Conservation (phyloP, 2,888 invertebrate species). For the Ochropleura leucogaster region DNA sequence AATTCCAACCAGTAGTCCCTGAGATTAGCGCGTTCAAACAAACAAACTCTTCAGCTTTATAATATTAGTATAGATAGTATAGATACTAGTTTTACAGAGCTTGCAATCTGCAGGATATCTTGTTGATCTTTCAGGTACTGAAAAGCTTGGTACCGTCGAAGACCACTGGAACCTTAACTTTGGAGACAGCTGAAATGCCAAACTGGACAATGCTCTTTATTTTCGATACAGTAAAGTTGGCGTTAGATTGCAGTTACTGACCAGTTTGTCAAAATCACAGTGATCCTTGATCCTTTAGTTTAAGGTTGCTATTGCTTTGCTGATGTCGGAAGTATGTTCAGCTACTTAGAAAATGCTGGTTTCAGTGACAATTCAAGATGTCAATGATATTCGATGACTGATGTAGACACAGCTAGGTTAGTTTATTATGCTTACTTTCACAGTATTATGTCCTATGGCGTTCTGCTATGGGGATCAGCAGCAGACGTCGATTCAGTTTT, state of each 20-base stretch:
- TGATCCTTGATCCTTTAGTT: too few species aligned
- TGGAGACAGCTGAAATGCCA: not conserved
- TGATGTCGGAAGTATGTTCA: not conserved
- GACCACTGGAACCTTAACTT: not conserved
- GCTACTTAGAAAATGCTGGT: not conserved
- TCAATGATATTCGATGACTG: conserved; percentile 3
- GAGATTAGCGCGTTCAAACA: too few species aligned
- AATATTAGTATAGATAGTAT: too few species aligned
- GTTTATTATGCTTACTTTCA: too few species aligned
- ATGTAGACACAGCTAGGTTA: too few species aligned
- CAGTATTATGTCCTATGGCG: too few species aligned
- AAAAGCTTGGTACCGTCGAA: not conserved
- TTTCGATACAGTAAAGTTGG: rapidly evolving
- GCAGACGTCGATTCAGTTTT: too few species aligned
- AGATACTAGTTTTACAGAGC: not conserved
- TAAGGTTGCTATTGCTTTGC: not conserved
- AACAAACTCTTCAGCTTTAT: too few species aligned
- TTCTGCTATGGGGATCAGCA: too few species aligned
- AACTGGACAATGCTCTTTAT: not conserved
- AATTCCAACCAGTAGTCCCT: too few species aligned
- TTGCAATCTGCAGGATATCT: not conserved
- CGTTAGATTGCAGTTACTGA: not conserved
- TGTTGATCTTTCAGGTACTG: not conserved
- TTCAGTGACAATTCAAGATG: not conserved
- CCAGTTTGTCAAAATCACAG: not conserved